Conservation (phyloP, 2,797 vertebrate genomes). For the Moxostoma hubbsi region DNA sequence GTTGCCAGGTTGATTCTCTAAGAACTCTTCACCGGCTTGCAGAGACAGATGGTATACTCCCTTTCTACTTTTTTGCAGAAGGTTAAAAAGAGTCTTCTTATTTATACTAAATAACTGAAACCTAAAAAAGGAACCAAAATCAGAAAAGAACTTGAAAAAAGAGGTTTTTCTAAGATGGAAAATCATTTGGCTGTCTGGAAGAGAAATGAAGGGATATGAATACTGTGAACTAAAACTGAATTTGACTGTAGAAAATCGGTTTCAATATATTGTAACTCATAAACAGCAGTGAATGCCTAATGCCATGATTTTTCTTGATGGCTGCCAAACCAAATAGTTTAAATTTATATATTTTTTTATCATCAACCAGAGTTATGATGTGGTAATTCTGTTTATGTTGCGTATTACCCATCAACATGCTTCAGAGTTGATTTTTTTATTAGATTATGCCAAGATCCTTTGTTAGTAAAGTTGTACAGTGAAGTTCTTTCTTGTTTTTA, state of each 20-base stretch:
- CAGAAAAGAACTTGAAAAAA: not conserved
- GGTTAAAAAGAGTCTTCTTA: constrained; percentile 60
- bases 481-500: not conserved
- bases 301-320: not conserved
- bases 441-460: not conserved
- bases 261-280: not conserved
- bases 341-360: not conserved
- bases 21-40: constrained; percentile 62
- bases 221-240: not conserved
- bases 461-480: not conserved
- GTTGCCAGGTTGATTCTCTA: constrained; percentile 68
- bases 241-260: constrained; percentile 13
- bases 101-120: constrained; percentile 66
- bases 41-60: constrained; percentile 60
- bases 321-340: not conserved
- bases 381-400: constrained; percentile 8
- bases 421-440: constrained; percentile 1
- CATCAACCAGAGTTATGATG: not conserved
- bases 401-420: not conserved
- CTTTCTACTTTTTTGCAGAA: constrained; percentile 52
- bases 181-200: constrained; percentile 17
- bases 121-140: constrained; percentile 48
- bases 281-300: not conserved
- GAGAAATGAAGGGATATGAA: constrained; percentile 32
- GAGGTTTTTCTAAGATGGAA: constrained; percentile 17